Base-by-base conservation (phyloP, 2,797 vertebrate genomes). In the Pseudomugil gertrudae region DNA sequence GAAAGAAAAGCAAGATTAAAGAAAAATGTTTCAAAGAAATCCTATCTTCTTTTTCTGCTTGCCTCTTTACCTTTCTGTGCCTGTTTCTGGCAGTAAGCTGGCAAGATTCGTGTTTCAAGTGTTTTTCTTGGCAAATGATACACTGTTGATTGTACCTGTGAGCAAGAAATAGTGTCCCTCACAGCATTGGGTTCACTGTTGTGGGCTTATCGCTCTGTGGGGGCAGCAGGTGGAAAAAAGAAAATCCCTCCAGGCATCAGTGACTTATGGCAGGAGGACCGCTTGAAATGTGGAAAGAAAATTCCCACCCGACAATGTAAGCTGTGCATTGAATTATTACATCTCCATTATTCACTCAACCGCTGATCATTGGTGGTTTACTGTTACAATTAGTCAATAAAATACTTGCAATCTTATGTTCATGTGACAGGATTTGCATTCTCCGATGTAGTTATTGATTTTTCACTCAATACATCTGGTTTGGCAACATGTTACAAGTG, bases 121-220 rank as follows among this genome's bases (percentile, higher is more conserved):
- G 29, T 57, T 60, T 76, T 59, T 72, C 50, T 76, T 65, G 69
- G 67, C 63, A 52, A 48, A 56, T 3, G 2, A 59, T 63, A 21
- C 51, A 50, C 57, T 74, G 38, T 48, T 65, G 48, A 45, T 57
- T 78, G 56, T 69, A 53, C 69, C 79, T 78, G 59, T 74, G 74
- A 84, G 80, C 73, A 63, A 71, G 52, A 85, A 67, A 66, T 63
- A 40, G 60, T 66, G 64, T 79, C 57, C 30, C 38, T 67, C 38
- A 21, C 65, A 66, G 81, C 72, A 73, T 74, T 71, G 62, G 69
- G 30, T 54, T 23, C 52, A 68, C 45, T 80, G 70, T 75, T 72
- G 78, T 66, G 51, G 60, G 62, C 45, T 85, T 72, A 88, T 79
- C 82, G 85, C 80, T 78, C 56, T 60, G 63, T 63, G 66, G 72